Conservation (phyloP, 1,140 invertebrate species). For the Pristionchus pacificus region DNA sequence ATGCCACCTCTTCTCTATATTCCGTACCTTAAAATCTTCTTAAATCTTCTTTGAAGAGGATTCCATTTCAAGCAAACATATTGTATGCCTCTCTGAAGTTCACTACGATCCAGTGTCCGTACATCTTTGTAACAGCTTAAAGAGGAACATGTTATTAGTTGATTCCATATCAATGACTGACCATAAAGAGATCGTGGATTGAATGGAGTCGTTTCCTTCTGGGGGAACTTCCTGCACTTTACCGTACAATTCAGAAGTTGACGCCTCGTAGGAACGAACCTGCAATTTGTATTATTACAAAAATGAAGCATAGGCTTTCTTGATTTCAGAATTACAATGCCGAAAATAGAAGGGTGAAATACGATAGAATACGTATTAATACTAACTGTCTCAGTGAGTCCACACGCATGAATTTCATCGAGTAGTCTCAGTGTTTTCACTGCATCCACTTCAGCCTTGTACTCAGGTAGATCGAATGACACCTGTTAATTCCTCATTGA, state of each 20-base stretch:
- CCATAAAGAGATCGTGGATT: slow-evolving; percentile 99
- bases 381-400: slow-evolving; percentile 72
- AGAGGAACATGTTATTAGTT: neutral
- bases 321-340: too few species aligned
- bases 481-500: slow-evolving; percentile 62
- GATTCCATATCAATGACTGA: too few species aligned
- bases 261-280: slow-evolving; percentile 88
- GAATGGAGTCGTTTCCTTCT: slow-evolving; percentile 91
- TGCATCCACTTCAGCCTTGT: slow-evolving; percentile 96
- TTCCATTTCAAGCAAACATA: slow-evolving; percentile 97
- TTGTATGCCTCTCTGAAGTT: slow-evolving; percentile 96
- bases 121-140: slow-evolving; percentile 91
- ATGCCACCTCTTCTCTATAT: too few species aligned
- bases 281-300: neutral
- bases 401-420: slow-evolving; percentile 89
- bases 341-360: neutral
- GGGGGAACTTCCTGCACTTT: slow-evolving; percentile 89
- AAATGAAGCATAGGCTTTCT: too few species aligned
- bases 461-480: slow-evolving; percentile 94
- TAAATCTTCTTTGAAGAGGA: slow-evolving; percentile 99
- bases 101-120: slow-evolving; percentile 95
- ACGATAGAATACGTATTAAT: neutral
- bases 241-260: slow-evolving; percentile 96
- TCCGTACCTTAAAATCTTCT: too few species aligned
- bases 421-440: slow-evolving; percentile 89